Conservation (phyloP, 1,140 invertebrate genomes). For the Apolygus lucorum region DNA sequence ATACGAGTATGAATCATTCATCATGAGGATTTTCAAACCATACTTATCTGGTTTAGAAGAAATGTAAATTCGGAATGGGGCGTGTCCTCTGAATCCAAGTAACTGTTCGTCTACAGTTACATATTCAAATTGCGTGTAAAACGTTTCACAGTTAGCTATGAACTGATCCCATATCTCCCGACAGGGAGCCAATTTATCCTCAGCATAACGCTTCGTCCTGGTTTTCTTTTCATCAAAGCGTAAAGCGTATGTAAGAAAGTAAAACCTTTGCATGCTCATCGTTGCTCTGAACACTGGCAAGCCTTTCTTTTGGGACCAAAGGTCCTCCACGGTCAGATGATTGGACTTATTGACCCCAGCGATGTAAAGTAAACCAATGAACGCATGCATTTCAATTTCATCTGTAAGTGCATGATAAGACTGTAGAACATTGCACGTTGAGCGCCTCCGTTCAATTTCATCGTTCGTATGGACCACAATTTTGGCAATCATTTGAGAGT, state of each 20-base stretch:
- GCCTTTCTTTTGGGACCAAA: slow-evolving; percentile 26
- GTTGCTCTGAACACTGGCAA: slow-evolving; percentile 29
- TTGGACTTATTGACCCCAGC: slow-evolving; percentile 24
- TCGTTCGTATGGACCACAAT: slow-evolving; percentile 25
- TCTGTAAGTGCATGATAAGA: slow-evolving; percentile 17
- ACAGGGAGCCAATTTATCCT: slow-evolving; percentile 31
- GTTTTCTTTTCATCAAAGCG: slow-evolving; percentile 32
- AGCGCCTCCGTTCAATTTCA: slow-evolving; percentile 12
- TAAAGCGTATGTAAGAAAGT: slow-evolving; percentile 28
- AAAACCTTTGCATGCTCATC: slow-evolving; percentile 30
- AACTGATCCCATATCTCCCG: slow-evolving; percentile 30
- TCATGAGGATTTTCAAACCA: slow-evolving; percentile 41
- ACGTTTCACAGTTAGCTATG: slow-evolving; percentile 21
- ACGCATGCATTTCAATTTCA: slow-evolving; percentile 25
- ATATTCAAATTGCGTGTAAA: slow-evolving; percentile 23
- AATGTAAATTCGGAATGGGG: slow-evolving; percentile 40
- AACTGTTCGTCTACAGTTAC: slow-evolving; percentile 26
- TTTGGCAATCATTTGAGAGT: slow-evolving; percentile 15
- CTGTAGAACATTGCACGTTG: neutral
- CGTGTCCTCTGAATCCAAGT: slow-evolving; percentile 9
- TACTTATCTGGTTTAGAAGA: slow-evolving; percentile 43
- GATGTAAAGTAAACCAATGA: slow-evolving; percentile 22
- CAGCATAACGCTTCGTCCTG: slow-evolving; percentile 24
- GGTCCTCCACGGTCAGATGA: slow-evolving; percentile 23
- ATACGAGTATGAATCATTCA: slow-evolving; percentile 36